phyloP scores from a whole-genome alignment of 2,888 invertebrate species.

The Lapara coniferarum region DNA sequence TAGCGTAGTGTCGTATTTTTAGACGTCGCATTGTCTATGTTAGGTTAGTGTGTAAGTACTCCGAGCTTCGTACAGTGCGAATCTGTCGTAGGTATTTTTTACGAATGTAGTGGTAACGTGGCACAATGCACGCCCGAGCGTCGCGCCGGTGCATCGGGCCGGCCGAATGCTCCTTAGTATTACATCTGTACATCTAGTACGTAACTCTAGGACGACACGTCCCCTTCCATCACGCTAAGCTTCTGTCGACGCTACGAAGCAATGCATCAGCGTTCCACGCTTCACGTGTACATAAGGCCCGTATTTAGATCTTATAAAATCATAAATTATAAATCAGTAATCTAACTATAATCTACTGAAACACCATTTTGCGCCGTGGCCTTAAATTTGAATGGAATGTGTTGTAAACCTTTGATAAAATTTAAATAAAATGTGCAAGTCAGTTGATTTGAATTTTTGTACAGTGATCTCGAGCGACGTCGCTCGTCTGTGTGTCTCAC shows the following conservation, averaged over 20 bases:
- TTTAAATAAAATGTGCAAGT: conserved; percentile 51
- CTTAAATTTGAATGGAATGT: conserved; percentile 80
- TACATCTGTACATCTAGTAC: conserved; percentile 53
- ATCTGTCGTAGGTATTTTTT: conserved; percentile 78
- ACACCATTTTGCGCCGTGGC: conserved; percentile 83
- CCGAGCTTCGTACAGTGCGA: conserved; percentile 79
- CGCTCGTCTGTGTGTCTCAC: conserved; percentile 31
- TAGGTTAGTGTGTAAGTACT: conserved; percentile 79
- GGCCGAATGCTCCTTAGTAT: neutral
- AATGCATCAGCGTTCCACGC: conserved; percentile 33
- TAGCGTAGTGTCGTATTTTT: conserved; percentile 82
- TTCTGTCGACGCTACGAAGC: conserved; percentile 23
- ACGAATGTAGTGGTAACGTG: conserved; percentile 65
- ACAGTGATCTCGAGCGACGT: conserved; percentile 33
- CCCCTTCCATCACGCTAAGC: conserved; percentile 26
- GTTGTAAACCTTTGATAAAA: conserved; percentile 71
- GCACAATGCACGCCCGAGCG: conserved; percentile 4
- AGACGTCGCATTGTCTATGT: conserved; percentile 82
- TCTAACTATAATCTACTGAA: conserved; percentile 71
- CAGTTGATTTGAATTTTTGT: conserved; percentile 56
- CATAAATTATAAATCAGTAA: conserved; percentile 40
- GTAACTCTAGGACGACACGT: conserved; percentile 35
- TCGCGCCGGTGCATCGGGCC: conserved; percentile 23
- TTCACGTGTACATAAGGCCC: conserved; percentile 69
- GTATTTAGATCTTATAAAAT: conserved; percentile 35